phyloP scores from a whole-genome alignment of 1,140 invertebrate species.

The Brachionus calyciflorus region DNA sequence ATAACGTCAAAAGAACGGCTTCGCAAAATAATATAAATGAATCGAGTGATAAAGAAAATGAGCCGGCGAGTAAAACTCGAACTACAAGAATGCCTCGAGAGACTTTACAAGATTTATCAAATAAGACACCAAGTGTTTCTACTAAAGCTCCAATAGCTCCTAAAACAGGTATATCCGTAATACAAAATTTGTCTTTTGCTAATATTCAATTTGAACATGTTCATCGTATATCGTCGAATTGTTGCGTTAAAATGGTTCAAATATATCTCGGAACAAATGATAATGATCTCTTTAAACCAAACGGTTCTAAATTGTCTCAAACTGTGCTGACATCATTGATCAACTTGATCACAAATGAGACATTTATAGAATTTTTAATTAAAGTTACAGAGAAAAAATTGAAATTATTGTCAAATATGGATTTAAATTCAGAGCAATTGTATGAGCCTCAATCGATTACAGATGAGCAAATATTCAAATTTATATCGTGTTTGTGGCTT shows the following conservation, averaged over 20 bases:
- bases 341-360: background rate
- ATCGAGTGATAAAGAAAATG: constrained; percentile 15
- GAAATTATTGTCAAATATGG: background rate
- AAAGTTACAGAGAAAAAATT: constrained; percentile 21
- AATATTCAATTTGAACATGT: constrained; percentile 26
- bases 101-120: background rate
- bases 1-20: background rate
- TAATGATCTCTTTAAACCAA: background rate
- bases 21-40: background rate
- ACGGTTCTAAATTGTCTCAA: background rate
- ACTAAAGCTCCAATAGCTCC: background rate
- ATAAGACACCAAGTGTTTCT: background rate
- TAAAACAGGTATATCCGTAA: background rate
- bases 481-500: background rate
- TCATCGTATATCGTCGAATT: background rate
- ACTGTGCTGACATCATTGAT: background rate
- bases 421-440: background rate
- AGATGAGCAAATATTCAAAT: constrained; percentile 2
- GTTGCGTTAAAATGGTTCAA: constrained; percentile 27
- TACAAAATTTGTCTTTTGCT: constrained; percentile 3
- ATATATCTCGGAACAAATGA: constrained; percentile 31
- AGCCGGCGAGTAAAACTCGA: background rate
- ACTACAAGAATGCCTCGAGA: background rate
- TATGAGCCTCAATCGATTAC: background rate
- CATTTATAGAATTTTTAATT: constrained; percentile 32